Evolutionary conservation across 2,113 vertebrate genomes (phyloP).

Genomic region (Odocoileus hemionus): DNA sequence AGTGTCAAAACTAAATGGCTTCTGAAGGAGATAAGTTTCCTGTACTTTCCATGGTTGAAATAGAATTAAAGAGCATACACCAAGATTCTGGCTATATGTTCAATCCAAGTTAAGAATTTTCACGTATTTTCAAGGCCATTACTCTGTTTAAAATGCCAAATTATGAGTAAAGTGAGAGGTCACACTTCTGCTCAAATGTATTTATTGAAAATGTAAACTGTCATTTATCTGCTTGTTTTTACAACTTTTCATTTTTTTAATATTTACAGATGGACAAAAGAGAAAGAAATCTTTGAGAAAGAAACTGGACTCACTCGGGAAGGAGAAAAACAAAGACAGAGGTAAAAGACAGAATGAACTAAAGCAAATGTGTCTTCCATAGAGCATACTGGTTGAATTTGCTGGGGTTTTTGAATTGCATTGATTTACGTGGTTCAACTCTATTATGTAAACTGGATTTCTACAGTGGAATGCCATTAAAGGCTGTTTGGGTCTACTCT

Average conservation of each 20-base stretch:
- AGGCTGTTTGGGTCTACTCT: slow-evolving; percentile 28
- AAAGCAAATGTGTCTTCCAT: not conserved
- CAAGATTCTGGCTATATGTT: not conserved
- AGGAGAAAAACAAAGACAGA: slow-evolving; percentile 98
- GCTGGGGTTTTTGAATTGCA: slow-evolving; percentile 24
- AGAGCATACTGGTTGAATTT: slow-evolving; percentile 41
- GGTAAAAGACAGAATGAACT: slow-evolving; percentile 80
- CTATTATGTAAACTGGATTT: slow-evolving; percentile 51
- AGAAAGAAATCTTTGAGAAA: slow-evolving; percentile 94
- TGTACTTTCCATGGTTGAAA: not conserved
- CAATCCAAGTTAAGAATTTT: not conserved
- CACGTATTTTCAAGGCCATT: not conserved
- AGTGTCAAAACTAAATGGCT: slow-evolving; percentile 1
- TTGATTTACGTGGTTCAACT: slow-evolving; percentile 17
- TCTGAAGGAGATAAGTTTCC: not conserved
- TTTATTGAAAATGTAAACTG: not conserved
- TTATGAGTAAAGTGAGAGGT: not conserved
- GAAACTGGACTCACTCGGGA: slow-evolving; percentile 97
- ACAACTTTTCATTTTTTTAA: slow-evolving; percentile 43
- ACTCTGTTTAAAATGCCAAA: slow-evolving; percentile 9
- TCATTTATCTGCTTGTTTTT: not conserved
- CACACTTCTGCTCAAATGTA: not conserved
- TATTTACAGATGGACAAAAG: slow-evolving; percentile 92
- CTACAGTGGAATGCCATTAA: slow-evolving; percentile 32
- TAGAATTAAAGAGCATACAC: not conserved